These are phyloP conservation scores for Coenonympha glycerion DNA, from an alignment of 2,888 invertebrate species.

Conservation along the genomic window DNA sequence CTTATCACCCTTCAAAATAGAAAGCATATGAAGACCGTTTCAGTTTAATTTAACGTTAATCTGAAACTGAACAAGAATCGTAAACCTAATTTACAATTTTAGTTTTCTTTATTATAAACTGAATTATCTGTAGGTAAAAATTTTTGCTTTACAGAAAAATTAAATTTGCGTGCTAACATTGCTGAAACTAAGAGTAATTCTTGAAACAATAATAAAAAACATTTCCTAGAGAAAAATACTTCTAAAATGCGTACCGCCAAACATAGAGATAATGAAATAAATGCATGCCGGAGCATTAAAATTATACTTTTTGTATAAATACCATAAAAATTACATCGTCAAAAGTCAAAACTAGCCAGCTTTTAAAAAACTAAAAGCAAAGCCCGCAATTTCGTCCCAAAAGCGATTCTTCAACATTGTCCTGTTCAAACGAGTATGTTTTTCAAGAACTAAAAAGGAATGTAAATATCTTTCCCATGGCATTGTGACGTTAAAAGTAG, in stretches of 20 bases:
- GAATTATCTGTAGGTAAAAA: too few relatives aligned
- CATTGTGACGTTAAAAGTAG: background rate
- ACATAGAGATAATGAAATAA: background rate
- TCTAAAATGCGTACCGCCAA: background rate
- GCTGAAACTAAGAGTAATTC: too few relatives aligned
- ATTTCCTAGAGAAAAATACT: background rate
- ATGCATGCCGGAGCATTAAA: background rate
- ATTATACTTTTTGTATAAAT: background rate
- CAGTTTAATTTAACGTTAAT: too few relatives aligned
- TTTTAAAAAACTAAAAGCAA: conserved; percentile 4
- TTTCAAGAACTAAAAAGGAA: conserved; percentile 2
- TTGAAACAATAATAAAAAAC: too few relatives aligned
- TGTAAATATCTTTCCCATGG: background rate
- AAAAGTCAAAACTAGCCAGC: background rate
- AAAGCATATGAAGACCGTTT: too few relatives aligned
- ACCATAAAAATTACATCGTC: background rate
- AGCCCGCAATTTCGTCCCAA: conserved; percentile 1
- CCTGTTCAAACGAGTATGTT: conserved; percentile 1
- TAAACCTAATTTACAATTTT: too few relatives aligned
- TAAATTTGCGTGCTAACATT: too few relatives aligned
- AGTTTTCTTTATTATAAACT: too few relatives aligned
- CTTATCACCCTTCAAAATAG: too few relatives aligned
- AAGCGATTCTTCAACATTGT: conserved; percentile 4
- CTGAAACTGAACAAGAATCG: too few relatives aligned
- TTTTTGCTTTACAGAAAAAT: too few relatives aligned